phyloP scores from a whole-genome alignment of 2,797 vertebrate genomes.

The Siniperca obscura region DNA sequence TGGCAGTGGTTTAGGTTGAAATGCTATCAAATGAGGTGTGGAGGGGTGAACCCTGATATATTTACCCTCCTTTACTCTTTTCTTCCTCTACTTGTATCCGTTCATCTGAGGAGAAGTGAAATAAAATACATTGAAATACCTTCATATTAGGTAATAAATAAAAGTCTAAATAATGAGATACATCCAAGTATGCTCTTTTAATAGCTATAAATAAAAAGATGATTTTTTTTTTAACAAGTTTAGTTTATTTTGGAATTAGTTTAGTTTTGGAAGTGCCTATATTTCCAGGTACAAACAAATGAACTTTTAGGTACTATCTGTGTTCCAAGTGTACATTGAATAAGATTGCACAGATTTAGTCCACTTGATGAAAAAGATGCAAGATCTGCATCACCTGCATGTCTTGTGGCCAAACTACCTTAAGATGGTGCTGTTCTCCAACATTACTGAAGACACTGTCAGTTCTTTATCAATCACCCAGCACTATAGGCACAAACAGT shows the following conservation, averaged over 20 bases:
- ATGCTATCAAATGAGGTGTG: constrained; percentile 68
- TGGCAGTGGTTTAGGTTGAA: constrained; percentile 60
- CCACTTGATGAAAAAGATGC: neutral
- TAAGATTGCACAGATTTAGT: neutral
- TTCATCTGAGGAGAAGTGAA: constrained; percentile 9
- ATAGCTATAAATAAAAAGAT: neutral
- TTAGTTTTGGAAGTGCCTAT: neutral
- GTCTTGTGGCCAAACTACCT: constrained; percentile 44
- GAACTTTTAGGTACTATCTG: neutral
- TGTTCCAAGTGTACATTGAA: neutral
- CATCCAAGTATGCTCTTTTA: neutral
- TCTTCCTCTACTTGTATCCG: constrained; percentile 22
- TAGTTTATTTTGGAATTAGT: neutral
- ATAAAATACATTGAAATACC: neutral
- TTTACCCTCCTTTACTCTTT: constrained; percentile 44
- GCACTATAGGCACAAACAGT: neutral
- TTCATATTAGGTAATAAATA: neutral
- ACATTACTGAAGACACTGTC: neutral
- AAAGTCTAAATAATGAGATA: neutral
- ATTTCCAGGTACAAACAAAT: neutral
- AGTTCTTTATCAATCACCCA: neutral
- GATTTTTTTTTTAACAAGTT: neutral
- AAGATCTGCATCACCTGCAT: neutral
- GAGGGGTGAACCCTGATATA: constrained; percentile 49
- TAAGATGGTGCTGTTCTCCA: constrained; percentile 72